Base-by-base conservation (phyloP, 2,797 vertebrate genomes). In the Esox lucius region DNA sequence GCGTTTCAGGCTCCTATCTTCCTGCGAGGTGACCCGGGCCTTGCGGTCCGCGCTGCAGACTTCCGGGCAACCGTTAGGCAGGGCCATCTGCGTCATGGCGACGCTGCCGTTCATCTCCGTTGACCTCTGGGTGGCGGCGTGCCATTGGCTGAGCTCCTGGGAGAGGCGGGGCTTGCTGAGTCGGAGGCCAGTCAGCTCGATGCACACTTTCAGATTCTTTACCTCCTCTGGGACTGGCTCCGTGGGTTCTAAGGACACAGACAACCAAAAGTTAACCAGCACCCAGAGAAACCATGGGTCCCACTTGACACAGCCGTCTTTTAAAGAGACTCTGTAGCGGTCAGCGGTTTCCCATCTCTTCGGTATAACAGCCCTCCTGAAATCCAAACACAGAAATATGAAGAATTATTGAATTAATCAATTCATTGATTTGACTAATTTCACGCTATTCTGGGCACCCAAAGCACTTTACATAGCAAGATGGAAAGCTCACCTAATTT, bases 151-250 rank as follows among this genome's bases (percentile, higher is more conserved):
- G 73, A 93, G 88, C 90, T 96, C 94, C 84, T 88, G 83, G 78
- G 93, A 91, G 92, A 96, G 95, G 84, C 92, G 94, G 84, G 96
- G 96, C 83, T 96, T 97, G 94, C 95, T 96, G 83, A 97, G 95
- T 86, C 95, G 92, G 83, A 98, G 95, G 88, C 96, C 97, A 79
- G 95, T 97, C 88, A 97, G 93, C 94, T 98, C 96, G 84, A 97
- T 97, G 91, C 96, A 95, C 88, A 98, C 96, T 92, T 97, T 97
- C 89, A 97, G 94, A 91, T 96, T 96, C 90, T 95, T 96, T 87
- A 96, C 94, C 80, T 97, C 96, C 89, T 95, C 96, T 87, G 90
- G 94, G 81, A 91, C 93, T 74, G 94, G 94, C 93, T 94, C 94
- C 91, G 93, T 92, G 49, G 72, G 74, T 88, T 93, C 92, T 95